These are phyloP conservation scores for Anhinga rufa DNA, from an alignment of 2,113 vertebrate genomes.

Conservation along the genomic window DNA sequence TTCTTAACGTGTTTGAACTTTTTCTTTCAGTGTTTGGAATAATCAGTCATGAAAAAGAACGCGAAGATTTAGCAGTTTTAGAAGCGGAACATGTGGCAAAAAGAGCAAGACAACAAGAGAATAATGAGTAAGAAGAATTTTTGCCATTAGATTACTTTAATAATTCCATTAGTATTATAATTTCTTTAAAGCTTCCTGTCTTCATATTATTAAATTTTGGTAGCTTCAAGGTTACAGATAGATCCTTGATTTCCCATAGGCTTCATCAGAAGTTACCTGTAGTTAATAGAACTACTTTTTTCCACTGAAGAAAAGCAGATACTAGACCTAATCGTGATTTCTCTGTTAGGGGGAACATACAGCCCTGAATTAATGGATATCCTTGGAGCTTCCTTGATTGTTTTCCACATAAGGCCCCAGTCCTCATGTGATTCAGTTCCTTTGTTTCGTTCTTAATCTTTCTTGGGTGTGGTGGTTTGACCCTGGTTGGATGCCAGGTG, in stretches of 20 bases:
- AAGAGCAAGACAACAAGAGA: conserved; percentile 75
- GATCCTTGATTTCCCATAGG: not conserved
- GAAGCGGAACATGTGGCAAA: conserved; percentile 85
- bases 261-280: not conserved
- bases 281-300: not conserved
- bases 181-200: not conserved
- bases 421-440: not conserved
- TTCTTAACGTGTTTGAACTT: not conserved
- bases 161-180: not conserved
- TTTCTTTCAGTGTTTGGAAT: conserved; percentile 77
- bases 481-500: too few relatives aligned
- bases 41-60: conserved; percentile 75
- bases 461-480: not conserved
- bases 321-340: not conserved
- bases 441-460: not conserved
- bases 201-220: not conserved
- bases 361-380: not conserved
- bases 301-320: not conserved
- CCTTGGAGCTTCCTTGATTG: not conserved
- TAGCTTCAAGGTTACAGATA: not conserved
- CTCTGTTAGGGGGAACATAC: not conserved
- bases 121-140: conserved; percentile 72
- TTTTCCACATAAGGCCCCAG: not conserved
- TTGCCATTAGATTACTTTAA: not conserved
- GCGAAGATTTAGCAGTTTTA: conserved; percentile 62